Conservation (phyloP, 2,113 vertebrate species). For the Arvicanthis niloticus region DNA sequence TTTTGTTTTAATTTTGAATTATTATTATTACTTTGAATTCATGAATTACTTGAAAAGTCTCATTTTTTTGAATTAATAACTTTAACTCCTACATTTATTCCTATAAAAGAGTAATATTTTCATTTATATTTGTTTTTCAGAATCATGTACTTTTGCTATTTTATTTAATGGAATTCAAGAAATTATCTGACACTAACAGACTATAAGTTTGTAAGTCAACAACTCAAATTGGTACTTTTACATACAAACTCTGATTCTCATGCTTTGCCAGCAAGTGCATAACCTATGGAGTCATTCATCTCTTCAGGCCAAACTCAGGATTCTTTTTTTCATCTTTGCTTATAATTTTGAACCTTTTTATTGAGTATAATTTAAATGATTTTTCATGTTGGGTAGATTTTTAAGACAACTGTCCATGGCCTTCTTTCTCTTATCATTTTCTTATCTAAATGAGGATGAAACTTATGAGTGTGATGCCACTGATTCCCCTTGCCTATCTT, state of each 20-base stretch:
- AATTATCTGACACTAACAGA: neutral
- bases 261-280: neutral
- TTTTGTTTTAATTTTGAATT: neutral
- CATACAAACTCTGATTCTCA: neutral
- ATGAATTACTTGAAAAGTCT: neutral
- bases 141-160: neutral
- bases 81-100: neutral
- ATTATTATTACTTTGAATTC: neutral
- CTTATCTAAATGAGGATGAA: neutral
- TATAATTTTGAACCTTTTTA: neutral
- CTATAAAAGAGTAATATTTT: neutral
- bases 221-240: neutral
- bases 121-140: neutral
- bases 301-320: neutral
- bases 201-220: neutral
- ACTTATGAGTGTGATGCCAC: neutral
- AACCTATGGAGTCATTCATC: too few relatives aligned
- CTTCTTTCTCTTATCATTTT: rapidly evolving
- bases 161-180: neutral
- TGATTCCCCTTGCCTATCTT: neutral
- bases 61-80: neutral
- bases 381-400: neutral
- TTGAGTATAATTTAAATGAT: neutral
- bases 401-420: neutral
- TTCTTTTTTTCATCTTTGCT: neutral